Conservation (phyloP, 2,797 vertebrate species). For the Clarias laeviceps region DNA sequence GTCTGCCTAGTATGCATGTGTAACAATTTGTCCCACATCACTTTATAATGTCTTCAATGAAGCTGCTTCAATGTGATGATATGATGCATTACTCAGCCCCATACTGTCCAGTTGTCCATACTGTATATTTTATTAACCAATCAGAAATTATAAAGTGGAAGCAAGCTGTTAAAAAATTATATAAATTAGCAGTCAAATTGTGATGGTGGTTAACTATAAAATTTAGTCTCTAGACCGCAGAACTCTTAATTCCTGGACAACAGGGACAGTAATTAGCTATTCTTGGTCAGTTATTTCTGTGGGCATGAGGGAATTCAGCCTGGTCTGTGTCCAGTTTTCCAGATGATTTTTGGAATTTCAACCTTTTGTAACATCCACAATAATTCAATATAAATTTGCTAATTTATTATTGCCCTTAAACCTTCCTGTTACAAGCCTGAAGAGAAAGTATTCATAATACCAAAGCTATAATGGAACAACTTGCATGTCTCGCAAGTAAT, state of each 20-base stretch:
- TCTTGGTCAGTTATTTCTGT: constrained; percentile 3
- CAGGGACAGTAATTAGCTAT: constrained; percentile 15
- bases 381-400: not conserved
- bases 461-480: not conserved
- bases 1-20: not conserved
- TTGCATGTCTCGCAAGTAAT: not conserved
- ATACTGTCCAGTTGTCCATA: not conserved
- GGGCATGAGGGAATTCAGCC: constrained; percentile 7
- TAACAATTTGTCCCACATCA: not conserved
- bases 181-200: not conserved
- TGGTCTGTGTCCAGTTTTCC: constrained; percentile 19
- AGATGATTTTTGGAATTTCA: constrained; percentile 19
- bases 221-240: constrained; percentile 11
- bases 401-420: not conserved
- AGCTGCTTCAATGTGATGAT: not conserved
- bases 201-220: not conserved
- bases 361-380: not conserved
- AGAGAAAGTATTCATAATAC: not conserved
- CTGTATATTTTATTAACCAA: not conserved
- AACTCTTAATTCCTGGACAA: not conserved
- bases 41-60: not conserved
- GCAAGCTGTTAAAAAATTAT: not conserved
- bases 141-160: not conserved
- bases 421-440: not conserved
- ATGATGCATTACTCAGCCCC: not conserved